Evolutionary conservation across 2,888 invertebrate genomes (phyloP), one percentile per base, ranked within the genome.

Genomic region (Drosophila niveifrons): DNA sequence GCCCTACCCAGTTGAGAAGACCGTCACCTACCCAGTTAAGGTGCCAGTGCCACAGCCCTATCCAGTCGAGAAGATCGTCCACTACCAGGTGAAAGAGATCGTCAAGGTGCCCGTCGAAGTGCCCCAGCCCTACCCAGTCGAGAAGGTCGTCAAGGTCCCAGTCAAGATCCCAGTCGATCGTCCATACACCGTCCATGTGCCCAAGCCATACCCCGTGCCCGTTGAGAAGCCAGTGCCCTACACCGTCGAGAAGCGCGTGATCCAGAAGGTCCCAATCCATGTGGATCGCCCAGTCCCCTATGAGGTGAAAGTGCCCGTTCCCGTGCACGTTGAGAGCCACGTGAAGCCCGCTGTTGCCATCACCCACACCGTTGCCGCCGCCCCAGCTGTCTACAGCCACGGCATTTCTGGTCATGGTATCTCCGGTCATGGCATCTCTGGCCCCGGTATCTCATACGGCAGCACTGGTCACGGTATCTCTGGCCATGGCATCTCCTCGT

Each of bases 1-100:
- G 29, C 96, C 96, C 3, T 96, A 96, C 92, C 96, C 96, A 44
- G 96, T 96, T 43, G 96, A 96, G 92, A 96, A 95, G 93, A 94
- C 94, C 90, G 95, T 96, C 56, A 96, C 96, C 66, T 95, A 95
- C 92, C 96, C 96, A 89, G 96, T 96, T 84, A 96, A 96, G 93
- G 96, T 96, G 59, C 93, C 94, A 62, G 96, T 96, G 62, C 96
- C 96, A 67, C 96, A 96, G 87, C 96, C 96, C 80, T 96, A 96
- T 93, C 96, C 96, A 75, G 96, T 96, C 15, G 96, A 96, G 92
- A 96, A 96, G 92, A 96, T 96, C 75, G 96, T 96, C 28, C 96
- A 96, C 92, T 96, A 96, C 91, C 94, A 95, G 90, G 92, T 96
- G 11, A 96, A 95, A 36, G 94, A 94, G 91, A 96, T 96, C 82